Evolutionary conservation across 2,797 vertebrate species (phyloP), one percentile per base, ranked within the genome.

Genomic region (Stomatorhinus walkeri): DNA sequence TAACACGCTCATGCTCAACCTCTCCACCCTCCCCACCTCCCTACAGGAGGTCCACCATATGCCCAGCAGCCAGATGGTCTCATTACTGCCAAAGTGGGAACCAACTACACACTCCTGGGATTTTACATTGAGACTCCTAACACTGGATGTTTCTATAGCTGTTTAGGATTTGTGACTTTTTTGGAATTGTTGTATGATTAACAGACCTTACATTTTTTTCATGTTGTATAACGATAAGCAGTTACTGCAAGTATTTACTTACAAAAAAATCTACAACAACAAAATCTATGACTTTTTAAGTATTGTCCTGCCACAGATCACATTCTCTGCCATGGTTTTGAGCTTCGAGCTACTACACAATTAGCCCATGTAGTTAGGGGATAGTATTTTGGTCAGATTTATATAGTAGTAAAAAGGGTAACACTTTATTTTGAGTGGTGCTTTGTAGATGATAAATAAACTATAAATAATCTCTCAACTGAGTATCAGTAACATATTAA

Each of bases 11-110:
- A 85, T 88, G 90, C 89, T 64, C 56, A 56, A 12, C 68, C 87
- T 32, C 84, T 1, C 72, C 64, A 24, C 12, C 43, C 19, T 32
- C 87, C 19, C 87, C 87, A 79, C 84, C 61, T 89, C 3, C 86
- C 91, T 88, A 16, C 54, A 88, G 68, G 88, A 1, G 89, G 59
- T 5, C 91, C 89, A 89, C 88, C 90, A 87, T 89, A 90, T 89
- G 90, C 89, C 90, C 91, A 72, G 36, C 49, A 81, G 89, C 90
- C 92, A 92, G 92, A 93, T 94, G 92, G 92, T 49, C 89, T 87
- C 90, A 90, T 87, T 54, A 88, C 87, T 88, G 90, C 87, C 88
- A 89, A 51, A 46, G 24, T 54, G 36, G 36, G 22, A 83, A 51
- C 76, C 81, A 32, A 85, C 43, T 52, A 12, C 24, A 14, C 54